phyloP scores from a whole-genome alignment of 1,140 invertebrate genomes.

The Papilio dardanus region DNA sequence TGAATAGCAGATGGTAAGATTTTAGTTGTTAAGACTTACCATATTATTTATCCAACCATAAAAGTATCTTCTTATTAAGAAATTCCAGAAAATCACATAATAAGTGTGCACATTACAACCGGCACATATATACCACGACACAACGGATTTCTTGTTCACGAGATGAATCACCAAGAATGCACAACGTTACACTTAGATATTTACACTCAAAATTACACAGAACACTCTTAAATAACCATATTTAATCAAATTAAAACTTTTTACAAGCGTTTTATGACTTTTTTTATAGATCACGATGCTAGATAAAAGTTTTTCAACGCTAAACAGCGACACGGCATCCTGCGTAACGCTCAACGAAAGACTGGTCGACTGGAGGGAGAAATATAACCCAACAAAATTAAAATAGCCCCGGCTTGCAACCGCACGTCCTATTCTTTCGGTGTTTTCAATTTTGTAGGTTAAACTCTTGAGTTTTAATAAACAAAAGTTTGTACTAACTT shows the following conservation, averaged over 20 bases:
- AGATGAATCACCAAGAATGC: conserved; percentile 78
- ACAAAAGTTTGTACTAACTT: conserved; percentile 69
- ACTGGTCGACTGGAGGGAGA: conserved; percentile 61
- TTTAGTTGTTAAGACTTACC: conserved; percentile 21
- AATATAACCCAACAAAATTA: conserved; percentile 69
- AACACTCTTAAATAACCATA: conserved; percentile 43
- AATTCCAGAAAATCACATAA: conserved; percentile 38
- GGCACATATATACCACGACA: conserved; percentile 52
- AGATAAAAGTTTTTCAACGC: conserved; percentile 66
- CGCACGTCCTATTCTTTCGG: conserved; percentile 47
- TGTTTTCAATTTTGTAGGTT: conserved; percentile 60
- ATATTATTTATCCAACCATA: conserved; percentile 34
- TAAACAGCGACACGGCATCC: conserved; percentile 55
- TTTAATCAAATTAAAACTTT: conserved; percentile 40
- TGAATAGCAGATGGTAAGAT: not conserved
- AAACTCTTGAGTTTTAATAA: conserved; percentile 60
- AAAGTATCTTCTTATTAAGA: conserved; percentile 9
- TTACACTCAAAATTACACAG: conserved; percentile 53
- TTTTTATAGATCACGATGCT: conserved; percentile 55
- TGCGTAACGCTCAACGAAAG: conserved; percentile 49
- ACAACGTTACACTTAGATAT: conserved; percentile 59
- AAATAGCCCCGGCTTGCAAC: conserved; percentile 51
- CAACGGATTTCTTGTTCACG: conserved; percentile 72
- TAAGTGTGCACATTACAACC: conserved; percentile 37
- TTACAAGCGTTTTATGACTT: conserved; percentile 49